Evolutionary conservation across 2,797 vertebrate genomes (phyloP), one percentile per base, ranked within the genome.

Genomic region (Margarornis squamiger): DNA sequence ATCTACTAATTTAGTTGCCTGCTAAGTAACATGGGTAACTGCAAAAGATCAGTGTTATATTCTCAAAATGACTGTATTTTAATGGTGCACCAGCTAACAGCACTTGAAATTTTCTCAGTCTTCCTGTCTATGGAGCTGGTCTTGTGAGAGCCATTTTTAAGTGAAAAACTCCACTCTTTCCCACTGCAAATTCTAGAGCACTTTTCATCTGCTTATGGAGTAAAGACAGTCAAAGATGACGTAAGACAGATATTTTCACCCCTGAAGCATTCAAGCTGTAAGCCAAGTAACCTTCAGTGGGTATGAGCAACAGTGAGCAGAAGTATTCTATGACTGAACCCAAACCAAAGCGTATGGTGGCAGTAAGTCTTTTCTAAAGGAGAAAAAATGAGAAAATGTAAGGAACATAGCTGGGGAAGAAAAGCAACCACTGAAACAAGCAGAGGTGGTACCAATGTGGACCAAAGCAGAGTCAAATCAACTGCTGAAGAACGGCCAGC

Each of bases 301-400:
- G 38, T 10, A 27, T 0, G 1, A 86, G 62, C 34, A 57, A 43
- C 22, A 81, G 8, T 2, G 15, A 63, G 3, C 29, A 2, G 12
- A 66, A 65, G 12, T 21, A 72, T 63, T 27, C 63, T 51, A 21
- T 0, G 6, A 66, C 39, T 55, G 52, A 91, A 57, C 14, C 29
- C 41, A 79, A 73, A 70, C 5, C 15, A 55, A 36, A 78, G 54
- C 21, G 34, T 9, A 59, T 0, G 0, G 43, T 8, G 32, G n/a
- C 16, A 45, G 21, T 23, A 52, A 19, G 26, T 49, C 49, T 8
- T 32, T 70, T 52, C 81, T 61, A 75, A 71, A 59, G 8, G 45
- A 67, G 32, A 72, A 9, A 19, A 48, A 84, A 80, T 6, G 29
- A 54, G 16, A 62, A 65, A 38, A 62, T 3, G 2, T 32, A 86